Percentiles rank a stretch among this genome's conserved stretches.
Evolutionary conservation across 1,140 invertebrate genomes (phyloP).

Genomic region (Panonychus citri): DNA sequence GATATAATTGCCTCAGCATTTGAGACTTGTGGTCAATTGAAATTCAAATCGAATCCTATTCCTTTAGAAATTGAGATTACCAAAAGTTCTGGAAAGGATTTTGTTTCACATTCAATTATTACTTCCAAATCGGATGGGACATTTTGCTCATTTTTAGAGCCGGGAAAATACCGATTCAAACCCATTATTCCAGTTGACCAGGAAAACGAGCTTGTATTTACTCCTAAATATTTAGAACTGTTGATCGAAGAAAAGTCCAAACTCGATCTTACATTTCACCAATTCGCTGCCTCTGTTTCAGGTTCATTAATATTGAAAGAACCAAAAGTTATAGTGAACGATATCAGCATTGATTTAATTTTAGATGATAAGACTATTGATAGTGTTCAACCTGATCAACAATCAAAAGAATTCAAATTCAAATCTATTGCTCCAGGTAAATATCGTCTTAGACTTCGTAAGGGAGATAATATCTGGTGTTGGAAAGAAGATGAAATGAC

Average conservation of each 20-base stretch:
- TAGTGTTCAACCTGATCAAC: neutral
- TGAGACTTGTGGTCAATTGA: slow-evolving; percentile 43
- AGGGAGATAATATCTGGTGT: slow-evolving; percentile 25
- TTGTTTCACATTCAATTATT: slow-evolving; percentile 1
- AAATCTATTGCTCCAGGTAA: slow-evolving; percentile 28
- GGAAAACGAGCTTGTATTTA: slow-evolving; percentile 22
- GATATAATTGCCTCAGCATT: slow-evolving; percentile 36
- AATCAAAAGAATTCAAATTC: slow-evolving; percentile 21
- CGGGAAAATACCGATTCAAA: slow-evolving; percentile 34
- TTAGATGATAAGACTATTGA: neutral
- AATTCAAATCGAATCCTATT: slow-evolving; percentile 14
- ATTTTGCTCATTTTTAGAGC: slow-evolving; percentile 43
- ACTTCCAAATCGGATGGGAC: slow-evolving; percentile 28
- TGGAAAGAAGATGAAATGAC: slow-evolving; percentile 40
- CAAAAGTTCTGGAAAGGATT: neutral
- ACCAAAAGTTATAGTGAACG: neutral
- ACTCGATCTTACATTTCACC: slow-evolving; percentile 40
- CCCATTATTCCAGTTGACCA: slow-evolving; percentile 14
- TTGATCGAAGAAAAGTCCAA: slow-evolving; percentile 16
- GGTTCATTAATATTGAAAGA: slow-evolving; percentile 33
- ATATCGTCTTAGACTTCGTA: slow-evolving; percentile 33
- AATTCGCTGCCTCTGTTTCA: slow-evolving; percentile 40
- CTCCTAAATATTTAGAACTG: slow-evolving; percentile 21
- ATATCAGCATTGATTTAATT: neutral
- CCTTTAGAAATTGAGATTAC: neutral